Conservation (phyloP, 2,113 vertebrate genomes). For the Lampris incognitus region DNA sequence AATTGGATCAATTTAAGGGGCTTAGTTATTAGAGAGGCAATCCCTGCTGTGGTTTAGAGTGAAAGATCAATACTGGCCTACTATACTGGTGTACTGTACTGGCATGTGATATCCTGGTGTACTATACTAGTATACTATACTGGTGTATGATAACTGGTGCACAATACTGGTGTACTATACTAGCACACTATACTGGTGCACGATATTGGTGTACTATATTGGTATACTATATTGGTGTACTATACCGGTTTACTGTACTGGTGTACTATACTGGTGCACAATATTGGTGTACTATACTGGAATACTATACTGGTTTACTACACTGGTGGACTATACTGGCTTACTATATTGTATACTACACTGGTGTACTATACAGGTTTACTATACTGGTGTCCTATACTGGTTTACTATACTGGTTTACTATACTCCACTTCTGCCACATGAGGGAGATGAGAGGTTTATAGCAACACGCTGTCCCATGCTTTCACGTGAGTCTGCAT, state of each 20-base stretch:
- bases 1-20: conserved; percentile 72
- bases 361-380: too few species aligned
- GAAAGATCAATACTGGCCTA: conserved; percentile 30
- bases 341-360: too few species aligned
- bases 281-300: not conserved
- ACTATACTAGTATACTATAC: too few species aligned
- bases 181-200: too few species aligned
- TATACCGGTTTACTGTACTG: not conserved
- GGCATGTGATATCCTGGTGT: too few species aligned
- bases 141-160: not conserved
- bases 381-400: too few species aligned
- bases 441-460: conserved; percentile 30
- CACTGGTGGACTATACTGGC: too few species aligned
- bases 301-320: too few species aligned
- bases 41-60: conserved; percentile 34
- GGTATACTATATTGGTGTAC: not conserved
- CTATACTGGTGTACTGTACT: conserved; percentile 1
- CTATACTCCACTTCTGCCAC: conserved; percentile 34
- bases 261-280: conserved; percentile 1
- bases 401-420: not conserved
- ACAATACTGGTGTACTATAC: too few species aligned
- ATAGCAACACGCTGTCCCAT: not conserved
- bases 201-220: too few species aligned
- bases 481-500: too few species aligned
- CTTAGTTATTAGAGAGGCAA: conserved; percentile 39